phyloP scores from a whole-genome alignment of 92 coral and sea anemone species.

The Pocillopora meandrina region DNA sequence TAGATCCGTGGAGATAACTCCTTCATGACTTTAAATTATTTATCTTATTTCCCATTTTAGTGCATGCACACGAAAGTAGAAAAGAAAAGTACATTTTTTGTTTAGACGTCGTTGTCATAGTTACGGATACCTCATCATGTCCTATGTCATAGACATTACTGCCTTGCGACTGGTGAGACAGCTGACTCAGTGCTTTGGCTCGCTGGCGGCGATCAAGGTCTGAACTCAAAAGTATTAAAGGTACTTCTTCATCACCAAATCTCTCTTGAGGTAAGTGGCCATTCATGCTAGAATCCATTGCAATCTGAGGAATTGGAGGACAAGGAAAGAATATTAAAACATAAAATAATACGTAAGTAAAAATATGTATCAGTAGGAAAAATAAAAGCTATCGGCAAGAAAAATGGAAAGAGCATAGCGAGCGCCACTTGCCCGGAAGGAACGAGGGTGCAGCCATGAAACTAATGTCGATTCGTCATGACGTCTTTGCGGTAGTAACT shows the following conservation, averaged over 20 bases:
- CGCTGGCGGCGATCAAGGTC: slow-evolving; percentile 32
- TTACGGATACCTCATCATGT: neutral
- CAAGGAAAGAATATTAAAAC: neutral
- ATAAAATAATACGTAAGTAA: no score
- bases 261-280: neutral
- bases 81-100: neutral
- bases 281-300: slow-evolving; percentile 15
- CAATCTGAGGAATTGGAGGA: neutral
- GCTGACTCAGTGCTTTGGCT: slow-evolving; percentile 41
- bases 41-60: no score
- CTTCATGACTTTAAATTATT: no score
- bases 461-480: no score
- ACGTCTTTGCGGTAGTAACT: no score
- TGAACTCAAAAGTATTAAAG: slow-evolving; percentile 19
- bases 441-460: no score
- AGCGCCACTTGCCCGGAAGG: no score
- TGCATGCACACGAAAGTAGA: neutral
- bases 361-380: no score
- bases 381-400: no score
- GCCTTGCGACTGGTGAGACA: slow-evolving; percentile 28
- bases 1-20: no score
- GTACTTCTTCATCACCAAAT: slow-evolving; percentile 20
- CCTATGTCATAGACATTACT: neutral
- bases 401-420: no score
- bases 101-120: neutral